A percentile compares a stretch with the other conserved stretches of the same genome.
Conservation (phyloP, 2,113 vertebrate genomes). For the Dryoscopus gambensis region DNA sequence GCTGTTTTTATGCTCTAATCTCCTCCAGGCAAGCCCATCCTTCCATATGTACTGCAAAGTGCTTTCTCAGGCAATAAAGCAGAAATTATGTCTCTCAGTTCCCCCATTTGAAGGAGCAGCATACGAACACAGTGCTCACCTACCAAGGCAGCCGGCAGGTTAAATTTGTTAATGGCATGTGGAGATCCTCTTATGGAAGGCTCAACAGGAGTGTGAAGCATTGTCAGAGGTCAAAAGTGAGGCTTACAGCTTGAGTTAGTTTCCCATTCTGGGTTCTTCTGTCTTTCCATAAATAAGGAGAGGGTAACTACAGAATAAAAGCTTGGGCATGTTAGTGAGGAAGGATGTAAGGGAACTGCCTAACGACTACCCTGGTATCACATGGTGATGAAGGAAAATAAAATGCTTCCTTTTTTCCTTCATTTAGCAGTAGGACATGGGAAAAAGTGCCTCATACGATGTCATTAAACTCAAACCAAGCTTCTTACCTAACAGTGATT, state of each 20-base stretch:
- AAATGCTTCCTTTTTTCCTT: not conserved
- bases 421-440: not conserved
- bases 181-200: not conserved
- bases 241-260: not conserved
- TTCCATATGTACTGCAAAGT: not conserved
- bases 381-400: not conserved
- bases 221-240: not conserved
- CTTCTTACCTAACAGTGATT: not conserved
- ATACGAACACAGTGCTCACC: not conserved
- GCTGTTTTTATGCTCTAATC: not conserved
- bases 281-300: not conserved
- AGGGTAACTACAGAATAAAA: not conserved
- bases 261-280: not conserved
- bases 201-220: not conserved
- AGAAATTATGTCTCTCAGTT: not conserved
- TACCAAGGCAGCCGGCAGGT: not conserved
- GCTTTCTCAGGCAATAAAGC: conserved; percentile 22
- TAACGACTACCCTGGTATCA: not conserved
- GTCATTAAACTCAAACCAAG: not conserved
- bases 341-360: not conserved
- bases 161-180: not conserved
- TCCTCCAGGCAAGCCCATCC: not conserved
- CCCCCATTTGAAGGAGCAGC: not conserved
- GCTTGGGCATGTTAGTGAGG: not conserved
- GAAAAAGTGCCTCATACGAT: not conserved